A percentile compares a stretch with the other conserved stretches of the same genome.
phyloP scores from a whole-genome alignment of 2,113 vertebrate species.

The human (Homo sapiens) region DNA sequence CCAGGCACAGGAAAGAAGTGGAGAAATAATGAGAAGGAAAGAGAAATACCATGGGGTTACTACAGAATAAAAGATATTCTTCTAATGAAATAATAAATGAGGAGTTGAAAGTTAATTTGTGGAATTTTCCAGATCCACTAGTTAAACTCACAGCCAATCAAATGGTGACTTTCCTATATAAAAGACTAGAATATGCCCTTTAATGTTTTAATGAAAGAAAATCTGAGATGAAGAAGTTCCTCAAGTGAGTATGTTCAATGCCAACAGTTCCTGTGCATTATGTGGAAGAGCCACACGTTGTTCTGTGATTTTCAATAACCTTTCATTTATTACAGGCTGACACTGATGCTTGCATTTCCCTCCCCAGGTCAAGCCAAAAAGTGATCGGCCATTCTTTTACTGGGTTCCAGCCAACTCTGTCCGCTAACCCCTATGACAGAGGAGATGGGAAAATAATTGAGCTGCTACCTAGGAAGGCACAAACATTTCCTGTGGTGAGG shows the following conservation, averaged over 20 bases:
- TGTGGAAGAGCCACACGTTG: not conserved
- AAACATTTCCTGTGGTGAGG: not conserved
- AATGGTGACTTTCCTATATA: not conserved
- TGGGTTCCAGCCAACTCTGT: conserved; percentile 23
- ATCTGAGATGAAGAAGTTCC: not conserved
- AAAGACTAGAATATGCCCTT: not conserved
- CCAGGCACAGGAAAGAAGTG: not conserved
- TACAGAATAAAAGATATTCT: not conserved
- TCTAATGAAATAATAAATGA: not conserved
- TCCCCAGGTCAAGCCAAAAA: not conserved
- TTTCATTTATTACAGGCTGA: not conserved
- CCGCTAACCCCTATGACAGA: not conserved
- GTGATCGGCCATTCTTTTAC: not conserved
- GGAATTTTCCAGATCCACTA: not conserved
- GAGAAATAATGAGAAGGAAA: not conserved
- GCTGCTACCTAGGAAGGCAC: conserved; percentile 8
- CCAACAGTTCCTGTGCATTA: not conserved
- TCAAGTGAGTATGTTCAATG: not conserved
- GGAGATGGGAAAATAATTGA: not conserved
- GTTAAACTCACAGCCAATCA: not conserved
- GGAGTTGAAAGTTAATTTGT: not conserved
- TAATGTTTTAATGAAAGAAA: not conserved
- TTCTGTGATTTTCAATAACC: conserved; percentile 19
- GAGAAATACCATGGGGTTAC: not conserved
- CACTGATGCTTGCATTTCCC: conserved; percentile 30